Conservation (phyloP, 2,113 vertebrate genomes). For the Struthidea cinerea region DNA sequence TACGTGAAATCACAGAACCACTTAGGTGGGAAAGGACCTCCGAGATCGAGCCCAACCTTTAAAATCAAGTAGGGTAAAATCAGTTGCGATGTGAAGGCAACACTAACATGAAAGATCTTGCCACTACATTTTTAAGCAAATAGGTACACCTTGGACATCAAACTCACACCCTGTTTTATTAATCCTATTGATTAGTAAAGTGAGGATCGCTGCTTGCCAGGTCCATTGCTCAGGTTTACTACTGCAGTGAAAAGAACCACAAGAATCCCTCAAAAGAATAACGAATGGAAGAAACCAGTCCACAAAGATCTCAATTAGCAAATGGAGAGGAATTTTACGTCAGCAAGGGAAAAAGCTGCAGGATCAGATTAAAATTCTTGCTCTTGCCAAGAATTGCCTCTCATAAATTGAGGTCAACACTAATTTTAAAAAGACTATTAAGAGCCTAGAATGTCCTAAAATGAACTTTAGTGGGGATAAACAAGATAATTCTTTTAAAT, state of each 20-base stretch:
- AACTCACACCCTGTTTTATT: neutral
- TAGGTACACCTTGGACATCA: rapidly evolving
- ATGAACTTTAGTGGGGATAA: neutral
- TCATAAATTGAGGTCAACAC: neutral
- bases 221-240: neutral
- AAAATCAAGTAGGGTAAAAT: neutral
- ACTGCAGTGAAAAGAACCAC: neutral
- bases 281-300: neutral
- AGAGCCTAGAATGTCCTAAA: neutral
- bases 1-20: neutral
- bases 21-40: neutral
- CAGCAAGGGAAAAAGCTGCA: neutral
- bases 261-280: neutral
- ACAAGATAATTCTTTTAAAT: neutral
- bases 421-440: neutral
- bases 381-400: neutral
- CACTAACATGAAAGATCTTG: neutral
- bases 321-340: neutral
- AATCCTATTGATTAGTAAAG: neutral
- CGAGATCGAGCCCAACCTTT: neutral
- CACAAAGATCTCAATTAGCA: neutral
- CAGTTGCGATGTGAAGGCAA: neutral
- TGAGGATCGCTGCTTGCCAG: neutral
- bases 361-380: neutral
- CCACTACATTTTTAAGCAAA: neutral